phyloP scores from a whole-genome alignment of 1,140 invertebrate genomes.

The Halyomorpha halys region DNA sequence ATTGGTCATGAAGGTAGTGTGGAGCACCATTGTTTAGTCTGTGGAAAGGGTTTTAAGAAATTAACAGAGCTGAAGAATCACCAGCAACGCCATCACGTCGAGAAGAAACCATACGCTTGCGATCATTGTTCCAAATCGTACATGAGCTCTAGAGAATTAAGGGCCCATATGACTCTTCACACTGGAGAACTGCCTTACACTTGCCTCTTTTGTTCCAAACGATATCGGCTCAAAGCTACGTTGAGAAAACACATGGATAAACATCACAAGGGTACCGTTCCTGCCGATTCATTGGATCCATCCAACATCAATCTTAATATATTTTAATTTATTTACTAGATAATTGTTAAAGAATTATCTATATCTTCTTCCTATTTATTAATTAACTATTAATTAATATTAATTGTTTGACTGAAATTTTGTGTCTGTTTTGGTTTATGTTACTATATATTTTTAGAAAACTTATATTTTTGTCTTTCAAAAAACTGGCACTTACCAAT shows the following conservation, averaged over 20 bases:
- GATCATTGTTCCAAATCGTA: neutral
- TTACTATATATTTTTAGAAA: no score
- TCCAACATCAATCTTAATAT: neutral
- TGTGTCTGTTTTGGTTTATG: no score
- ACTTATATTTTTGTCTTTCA: no score
- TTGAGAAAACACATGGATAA: slow-evolving; percentile 10
- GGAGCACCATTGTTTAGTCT: slow-evolving; percentile 3
- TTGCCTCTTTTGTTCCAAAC: neutral
- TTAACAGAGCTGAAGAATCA: slow-evolving; percentile 7
- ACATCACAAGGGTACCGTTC: neutral
- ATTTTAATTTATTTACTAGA: neutral
- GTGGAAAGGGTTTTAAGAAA: slow-evolving; percentile 21
- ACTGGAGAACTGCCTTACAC: slow-evolving; percentile 3
- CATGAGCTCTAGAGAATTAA: neutral
- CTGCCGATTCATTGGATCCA: neutral
- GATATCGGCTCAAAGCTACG: slow-evolving; percentile 4
- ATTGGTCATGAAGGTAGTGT: slow-evolving; percentile 15
- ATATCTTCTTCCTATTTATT: no score
- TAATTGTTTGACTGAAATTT: no score
- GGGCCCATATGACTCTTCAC: slow-evolving; percentile 5
- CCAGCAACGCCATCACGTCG: neutral
- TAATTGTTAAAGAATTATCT: no score
- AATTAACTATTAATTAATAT: no score
- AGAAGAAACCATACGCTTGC: slow-evolving; percentile 11
- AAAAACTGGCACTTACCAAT: no score